Evolutionary conservation across 1,140 invertebrate species (phyloP).

Genomic region (Ooceraea biroi): DNA sequence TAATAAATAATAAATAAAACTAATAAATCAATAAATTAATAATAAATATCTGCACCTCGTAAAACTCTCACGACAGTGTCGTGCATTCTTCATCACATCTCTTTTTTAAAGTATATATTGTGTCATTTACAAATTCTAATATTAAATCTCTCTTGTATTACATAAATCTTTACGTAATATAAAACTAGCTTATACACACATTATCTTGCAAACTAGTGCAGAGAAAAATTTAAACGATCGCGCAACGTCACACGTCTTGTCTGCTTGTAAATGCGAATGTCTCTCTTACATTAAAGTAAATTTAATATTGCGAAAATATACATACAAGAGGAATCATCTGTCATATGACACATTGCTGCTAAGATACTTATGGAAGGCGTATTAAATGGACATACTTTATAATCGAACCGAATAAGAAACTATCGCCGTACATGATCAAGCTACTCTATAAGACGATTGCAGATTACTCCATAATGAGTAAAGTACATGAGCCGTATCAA

Average conservation of each 20-base stretch:
- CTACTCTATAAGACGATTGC: background rate
- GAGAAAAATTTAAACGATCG: slow-evolving; percentile 13
- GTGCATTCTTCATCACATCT: background rate
- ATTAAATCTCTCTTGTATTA: slow-evolving; percentile 21
- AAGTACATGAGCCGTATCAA: slow-evolving; percentile 11
- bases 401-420: background rate
- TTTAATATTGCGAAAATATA: slow-evolving; percentile 12
- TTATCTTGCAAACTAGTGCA: background rate
- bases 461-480: background rate
- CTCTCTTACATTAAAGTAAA: slow-evolving; percentile 1
- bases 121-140: slow-evolving; percentile 29
- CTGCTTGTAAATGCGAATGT: background rate
- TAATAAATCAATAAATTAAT: too few relatives aligned
- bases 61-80: background rate
- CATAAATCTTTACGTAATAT: slow-evolving; percentile 12
- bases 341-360: background rate
- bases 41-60: background rate
- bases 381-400: slow-evolving; percentile 13
- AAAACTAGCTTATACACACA: slow-evolving; percentile 28
- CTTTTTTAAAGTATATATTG: background rate
- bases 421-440: slow-evolving; percentile 16
- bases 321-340: slow-evolving; percentile 14
- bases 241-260: background rate
- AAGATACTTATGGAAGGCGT: slow-evolving; percentile 12
- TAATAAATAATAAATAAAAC: too few relatives aligned